Evolutionary conservation across 2,797 vertebrate genomes (phyloP).

Genomic region (Betta splendens): DNA sequence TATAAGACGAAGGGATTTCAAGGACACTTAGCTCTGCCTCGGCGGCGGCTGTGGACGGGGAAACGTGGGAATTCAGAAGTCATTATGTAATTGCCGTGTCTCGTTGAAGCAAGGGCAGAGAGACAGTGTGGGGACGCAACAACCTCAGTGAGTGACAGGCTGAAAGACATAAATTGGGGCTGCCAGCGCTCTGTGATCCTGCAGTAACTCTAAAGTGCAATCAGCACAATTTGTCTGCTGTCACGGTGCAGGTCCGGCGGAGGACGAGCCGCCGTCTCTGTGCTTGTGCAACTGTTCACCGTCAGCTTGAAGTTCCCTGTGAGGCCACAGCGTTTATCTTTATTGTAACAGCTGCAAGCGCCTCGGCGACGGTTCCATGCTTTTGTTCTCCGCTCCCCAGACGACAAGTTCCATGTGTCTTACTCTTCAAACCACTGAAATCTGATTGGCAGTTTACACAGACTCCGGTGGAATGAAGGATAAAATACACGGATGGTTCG

Average conservation of each 20-base stretch:
- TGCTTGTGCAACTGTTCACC: constrained; percentile 70
- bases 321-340: constrained; percentile 29
- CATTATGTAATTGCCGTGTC: constrained; percentile 64
- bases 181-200: constrained; percentile 58
- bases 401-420: constrained; percentile 88
- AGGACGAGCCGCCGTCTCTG: constrained; percentile 29
- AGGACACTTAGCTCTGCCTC: constrained; percentile 26
- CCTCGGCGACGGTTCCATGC: constrained; percentile 6
- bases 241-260: constrained; percentile 53
- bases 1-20: constrained; percentile 16
- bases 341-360: constrained; percentile 43
- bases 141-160: constrained; percentile 60
- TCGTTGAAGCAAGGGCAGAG: constrained; percentile 49
- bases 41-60: constrained; percentile 28
- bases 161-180: constrained; percentile 56
- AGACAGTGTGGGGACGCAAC: constrained; percentile 57
- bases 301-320: constrained; percentile 25
- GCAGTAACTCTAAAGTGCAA: constrained; percentile 65
- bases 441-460: constrained; percentile 93
- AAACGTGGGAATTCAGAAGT: constrained; percentile 55
- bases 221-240: constrained; percentile 46
- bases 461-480: constrained; percentile 99
- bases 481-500: constrained; percentile 88
- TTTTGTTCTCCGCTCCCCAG: constrained; percentile 32
- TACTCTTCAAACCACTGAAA: constrained; percentile 99